Conservation (phyloP, 1,140 invertebrate genomes). For the Oncopodura yosiiana region DNA sequence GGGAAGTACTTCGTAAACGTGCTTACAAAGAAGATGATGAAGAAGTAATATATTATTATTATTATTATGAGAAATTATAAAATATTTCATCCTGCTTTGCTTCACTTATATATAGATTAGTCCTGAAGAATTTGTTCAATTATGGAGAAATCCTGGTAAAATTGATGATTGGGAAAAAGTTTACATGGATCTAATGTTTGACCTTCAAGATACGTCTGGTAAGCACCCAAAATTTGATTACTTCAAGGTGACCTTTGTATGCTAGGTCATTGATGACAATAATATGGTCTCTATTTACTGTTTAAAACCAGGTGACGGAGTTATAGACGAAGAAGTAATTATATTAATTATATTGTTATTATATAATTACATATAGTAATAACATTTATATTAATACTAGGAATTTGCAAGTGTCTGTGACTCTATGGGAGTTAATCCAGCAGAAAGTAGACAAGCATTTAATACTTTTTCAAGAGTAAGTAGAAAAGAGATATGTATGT, state of each 20-base stretch:
- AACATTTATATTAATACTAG: not conserved
- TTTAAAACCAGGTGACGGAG: conserved; percentile 51
- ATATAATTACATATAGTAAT: too few species aligned
- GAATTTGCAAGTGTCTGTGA: conserved; percentile 65
- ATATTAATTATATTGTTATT: too few species aligned
- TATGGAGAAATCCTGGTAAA: conserved; percentile 51
- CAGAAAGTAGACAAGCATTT: conserved; percentile 64
- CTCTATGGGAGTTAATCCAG: conserved; percentile 58
- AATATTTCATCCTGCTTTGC: too few species aligned
- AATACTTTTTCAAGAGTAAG: conserved; percentile 62
- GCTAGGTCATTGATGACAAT: not conserved
- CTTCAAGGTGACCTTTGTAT: conserved; percentile 1
- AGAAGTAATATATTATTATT: conserved; percentile 48
- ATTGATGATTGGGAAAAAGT: conserved; percentile 53
- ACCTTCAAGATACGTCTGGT: conserved; percentile 71
- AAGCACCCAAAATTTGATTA: conserved; percentile 27
- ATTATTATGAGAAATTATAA: not conserved
- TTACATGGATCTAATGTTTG: conserved; percentile 79
- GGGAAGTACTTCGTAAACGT: conserved; percentile 66
- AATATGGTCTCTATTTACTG: not conserved
- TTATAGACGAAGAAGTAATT: conserved; percentile 65
- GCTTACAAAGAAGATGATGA: conserved; percentile 73
- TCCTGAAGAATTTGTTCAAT: conserved; percentile 26
- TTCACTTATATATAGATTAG: conserved; percentile 14
- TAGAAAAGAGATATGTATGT: too few species aligned